phyloP scores from a whole-genome alignment of 1,140 invertebrate genomes.

The Parapsyche elsis region DNA sequence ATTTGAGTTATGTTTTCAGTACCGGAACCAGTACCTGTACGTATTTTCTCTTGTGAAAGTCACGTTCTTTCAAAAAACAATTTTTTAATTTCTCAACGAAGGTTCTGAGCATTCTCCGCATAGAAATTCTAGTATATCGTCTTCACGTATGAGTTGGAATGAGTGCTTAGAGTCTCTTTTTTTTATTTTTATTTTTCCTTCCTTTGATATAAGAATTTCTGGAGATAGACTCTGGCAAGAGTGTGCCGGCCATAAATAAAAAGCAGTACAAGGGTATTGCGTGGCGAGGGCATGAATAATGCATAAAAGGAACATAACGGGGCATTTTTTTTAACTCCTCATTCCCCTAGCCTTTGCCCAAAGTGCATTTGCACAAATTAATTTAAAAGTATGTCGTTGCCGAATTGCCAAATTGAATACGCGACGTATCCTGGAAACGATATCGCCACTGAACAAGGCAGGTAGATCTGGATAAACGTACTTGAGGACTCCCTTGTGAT shows the following conservation, averaged over 20 bases:
- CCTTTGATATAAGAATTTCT: conserved; percentile 47
- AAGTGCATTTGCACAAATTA: conserved; percentile 44
- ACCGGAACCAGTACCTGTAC: too few species aligned
- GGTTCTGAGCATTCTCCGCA: neutral
- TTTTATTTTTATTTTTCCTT: conserved; percentile 12
- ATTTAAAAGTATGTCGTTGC: neutral
- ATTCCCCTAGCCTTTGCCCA: too few species aligned
- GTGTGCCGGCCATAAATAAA: conserved; percentile 46
- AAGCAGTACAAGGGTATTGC: conserved; percentile 45
- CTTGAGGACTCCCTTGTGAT: conserved; percentile 25
- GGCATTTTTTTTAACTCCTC: neutral
- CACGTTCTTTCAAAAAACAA: too few species aligned
- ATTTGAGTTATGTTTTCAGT: too few species aligned
- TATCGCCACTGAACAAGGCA: neutral
- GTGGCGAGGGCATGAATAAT: conserved; percentile 45
- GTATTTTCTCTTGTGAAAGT: too few species aligned
- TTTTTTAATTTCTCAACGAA: neutral
- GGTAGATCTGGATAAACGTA: neutral
- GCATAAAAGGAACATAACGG: conserved; percentile 41
- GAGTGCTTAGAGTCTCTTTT: too few species aligned
- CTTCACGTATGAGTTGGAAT: too few species aligned
- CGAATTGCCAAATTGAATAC: neutral
- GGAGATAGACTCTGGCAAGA: conserved; percentile 33
- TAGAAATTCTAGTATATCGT: too few species aligned
- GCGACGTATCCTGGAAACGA: neutral